These are phyloP conservation scores for Hypanus sabinus DNA, from an alignment of 2,113 vertebrate species.

Conservation along the genomic window DNA sequence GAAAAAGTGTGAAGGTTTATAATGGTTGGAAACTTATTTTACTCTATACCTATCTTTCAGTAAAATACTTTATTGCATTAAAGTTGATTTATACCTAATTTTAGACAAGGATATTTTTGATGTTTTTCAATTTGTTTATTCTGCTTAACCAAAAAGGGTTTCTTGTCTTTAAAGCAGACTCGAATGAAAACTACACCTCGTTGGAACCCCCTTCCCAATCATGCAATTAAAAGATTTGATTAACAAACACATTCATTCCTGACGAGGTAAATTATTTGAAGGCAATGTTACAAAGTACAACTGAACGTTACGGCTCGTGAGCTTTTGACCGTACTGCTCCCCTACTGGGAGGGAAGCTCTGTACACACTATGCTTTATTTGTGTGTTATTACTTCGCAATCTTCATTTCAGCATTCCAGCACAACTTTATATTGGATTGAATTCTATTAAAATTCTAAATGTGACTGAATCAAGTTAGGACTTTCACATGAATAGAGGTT, in stretches of 20 bases:
- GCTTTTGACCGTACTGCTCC: conserved; percentile 31
- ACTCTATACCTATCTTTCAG: background rate
- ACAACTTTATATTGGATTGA: conserved; percentile 42
- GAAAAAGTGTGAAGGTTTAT: conserved; percentile 13
- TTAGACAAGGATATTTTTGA: background rate
- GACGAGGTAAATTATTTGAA: conserved; percentile 38
- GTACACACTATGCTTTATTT: conserved; percentile 43
- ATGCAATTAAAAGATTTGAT: conserved; percentile 41
- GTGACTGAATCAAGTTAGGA: background rate
- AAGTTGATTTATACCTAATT: background rate
- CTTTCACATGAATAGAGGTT: background rate
- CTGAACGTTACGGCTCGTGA: conserved; percentile 38
- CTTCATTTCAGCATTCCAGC: conserved; percentile 46
- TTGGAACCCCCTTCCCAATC: conserved; percentile 15
- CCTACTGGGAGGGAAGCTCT: conserved; percentile 37
- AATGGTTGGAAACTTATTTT: background rate
- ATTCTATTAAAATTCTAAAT: background rate
- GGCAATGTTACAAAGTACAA: conserved; percentile 37
- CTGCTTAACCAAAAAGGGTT: background rate
- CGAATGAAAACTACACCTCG: background rate
- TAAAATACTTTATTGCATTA: conserved; percentile 21
- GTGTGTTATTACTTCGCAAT: conserved; percentile 33
- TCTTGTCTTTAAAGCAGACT: conserved; percentile 15
- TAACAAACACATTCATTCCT: conserved; percentile 38
- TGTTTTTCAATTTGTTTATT: background rate